Evolutionary conservation across 2,113 vertebrate genomes (phyloP).

Genomic region (Caretta caretta): DNA sequence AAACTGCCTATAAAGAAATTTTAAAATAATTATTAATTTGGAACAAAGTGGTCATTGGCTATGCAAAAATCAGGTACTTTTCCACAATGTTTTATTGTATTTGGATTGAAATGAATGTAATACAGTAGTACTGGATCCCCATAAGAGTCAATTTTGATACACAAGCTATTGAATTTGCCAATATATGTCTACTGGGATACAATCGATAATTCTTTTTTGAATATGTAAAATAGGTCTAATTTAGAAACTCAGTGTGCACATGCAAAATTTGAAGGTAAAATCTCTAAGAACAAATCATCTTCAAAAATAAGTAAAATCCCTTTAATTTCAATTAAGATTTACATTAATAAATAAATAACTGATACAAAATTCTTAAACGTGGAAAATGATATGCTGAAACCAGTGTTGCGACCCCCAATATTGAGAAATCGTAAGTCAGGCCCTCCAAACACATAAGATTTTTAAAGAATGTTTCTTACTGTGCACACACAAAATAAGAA

Average conservation of each 20-base stretch:
- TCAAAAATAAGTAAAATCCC: background rate
- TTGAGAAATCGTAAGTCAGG: background rate
- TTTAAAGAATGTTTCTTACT: background rate
- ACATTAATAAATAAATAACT: background rate
- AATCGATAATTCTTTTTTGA: background rate
- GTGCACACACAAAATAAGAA: background rate
- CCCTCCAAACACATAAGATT: background rate
- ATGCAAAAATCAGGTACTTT: background rate
- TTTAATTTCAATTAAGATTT: background rate
- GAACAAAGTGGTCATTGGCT: background rate
- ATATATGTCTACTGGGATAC: background rate
- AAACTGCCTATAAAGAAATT: background rate
- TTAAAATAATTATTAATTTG: background rate
- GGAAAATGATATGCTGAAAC: background rate
- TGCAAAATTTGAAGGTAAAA: background rate
- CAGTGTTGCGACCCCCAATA: background rate
- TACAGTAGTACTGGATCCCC: background rate
- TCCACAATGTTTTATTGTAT: background rate
- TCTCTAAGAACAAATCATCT: background rate
- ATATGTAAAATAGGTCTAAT: background rate
- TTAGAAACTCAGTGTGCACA: background rate
- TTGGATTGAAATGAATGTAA: background rate
- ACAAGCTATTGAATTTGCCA: background rate
- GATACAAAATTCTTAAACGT: background rate
- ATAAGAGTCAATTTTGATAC: background rate